Percentiles rank a stretch among this genome's conserved stretches.
These are phyloP conservation scores for Periphyllus acericola DNA, from an alignment of 2,888 invertebrate genomes.

Conservation along the genomic window DNA sequence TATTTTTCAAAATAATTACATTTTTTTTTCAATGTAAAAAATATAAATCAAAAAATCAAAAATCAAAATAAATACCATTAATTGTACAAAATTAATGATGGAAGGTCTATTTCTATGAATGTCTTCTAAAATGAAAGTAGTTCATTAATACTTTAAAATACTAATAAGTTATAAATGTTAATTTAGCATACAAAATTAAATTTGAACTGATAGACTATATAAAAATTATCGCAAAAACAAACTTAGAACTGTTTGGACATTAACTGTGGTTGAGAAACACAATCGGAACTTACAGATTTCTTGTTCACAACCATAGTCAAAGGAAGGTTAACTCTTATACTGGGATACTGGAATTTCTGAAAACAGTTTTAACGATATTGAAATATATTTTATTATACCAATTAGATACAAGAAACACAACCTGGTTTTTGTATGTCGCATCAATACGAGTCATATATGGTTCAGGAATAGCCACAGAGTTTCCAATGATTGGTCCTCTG, in stretches of 20 bases:
- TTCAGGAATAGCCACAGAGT: constrained; percentile 83
- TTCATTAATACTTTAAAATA: not conserved
- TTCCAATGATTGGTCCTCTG: constrained; percentile 85
- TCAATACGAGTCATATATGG: constrained; percentile 75
- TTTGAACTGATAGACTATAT: constrained; percentile 1
- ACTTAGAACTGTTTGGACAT: constrained; percentile 46
- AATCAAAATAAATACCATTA: constrained; percentile 21
- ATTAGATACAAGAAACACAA: constrained; percentile 66
- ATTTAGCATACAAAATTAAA: constrained; percentile 1
- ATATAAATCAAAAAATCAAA: constrained; percentile 35
- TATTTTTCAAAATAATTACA: too few relatives aligned
- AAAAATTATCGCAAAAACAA: not conserved
- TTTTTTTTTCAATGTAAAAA: constrained; percentile 23
- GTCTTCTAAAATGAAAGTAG: constrained; percentile 11
- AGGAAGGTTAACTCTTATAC: constrained; percentile 83
- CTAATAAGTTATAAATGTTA: constrained; percentile 9
- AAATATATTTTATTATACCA: constrained; percentile 8
- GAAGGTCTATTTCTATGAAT: not conserved
- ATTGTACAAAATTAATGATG: constrained; percentile 13
- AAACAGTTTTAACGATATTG: constrained; percentile 65
- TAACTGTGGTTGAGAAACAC: constrained; percentile 48
- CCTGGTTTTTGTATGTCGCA: constrained; percentile 71
- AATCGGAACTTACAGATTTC: constrained; percentile 66
- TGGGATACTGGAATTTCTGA: constrained; percentile 78
- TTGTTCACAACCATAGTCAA: constrained; percentile 80